Evolutionary conservation across 2,113 vertebrate species (phyloP).

Genomic region (Chionomys nivalis): DNA sequence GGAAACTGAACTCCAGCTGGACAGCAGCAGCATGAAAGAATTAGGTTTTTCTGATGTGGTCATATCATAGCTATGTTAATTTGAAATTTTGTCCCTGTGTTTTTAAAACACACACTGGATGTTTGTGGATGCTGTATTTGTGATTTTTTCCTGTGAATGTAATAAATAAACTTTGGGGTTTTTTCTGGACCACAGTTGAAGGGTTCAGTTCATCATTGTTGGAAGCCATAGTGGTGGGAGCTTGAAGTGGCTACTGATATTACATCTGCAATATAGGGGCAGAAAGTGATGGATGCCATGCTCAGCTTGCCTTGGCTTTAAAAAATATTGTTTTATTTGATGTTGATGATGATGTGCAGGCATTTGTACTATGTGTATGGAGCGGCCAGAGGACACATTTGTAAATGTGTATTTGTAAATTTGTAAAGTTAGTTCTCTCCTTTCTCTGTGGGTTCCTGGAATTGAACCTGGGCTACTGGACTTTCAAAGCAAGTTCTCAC

Average conservation of each 20-base stretch:
- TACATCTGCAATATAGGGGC: not conserved
- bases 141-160: not conserved
- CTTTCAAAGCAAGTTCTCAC: not conserved
- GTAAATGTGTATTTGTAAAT: no score
- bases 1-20: not conserved
- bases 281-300: not conserved
- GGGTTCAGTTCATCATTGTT: not conserved
- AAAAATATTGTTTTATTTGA: not conserved
- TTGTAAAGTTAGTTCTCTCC: not conserved
- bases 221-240: not conserved
- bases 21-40: not conserved
- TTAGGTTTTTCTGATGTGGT: not conserved
- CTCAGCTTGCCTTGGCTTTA: not conserved
- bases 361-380: not conserved
- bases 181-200: not conserved
- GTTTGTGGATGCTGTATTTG: not conserved
- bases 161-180: not conserved
- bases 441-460: not conserved
- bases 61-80: not conserved
- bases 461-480: not conserved
- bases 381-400: not conserved
- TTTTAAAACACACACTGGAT: not conserved
- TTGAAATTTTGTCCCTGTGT: not conserved
- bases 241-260: not conserved
- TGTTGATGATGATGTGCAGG: not conserved